These are phyloP conservation scores for Nomia melanderi DNA, from an alignment of 1,140 invertebrate species.

Conservation along the genomic window DNA sequence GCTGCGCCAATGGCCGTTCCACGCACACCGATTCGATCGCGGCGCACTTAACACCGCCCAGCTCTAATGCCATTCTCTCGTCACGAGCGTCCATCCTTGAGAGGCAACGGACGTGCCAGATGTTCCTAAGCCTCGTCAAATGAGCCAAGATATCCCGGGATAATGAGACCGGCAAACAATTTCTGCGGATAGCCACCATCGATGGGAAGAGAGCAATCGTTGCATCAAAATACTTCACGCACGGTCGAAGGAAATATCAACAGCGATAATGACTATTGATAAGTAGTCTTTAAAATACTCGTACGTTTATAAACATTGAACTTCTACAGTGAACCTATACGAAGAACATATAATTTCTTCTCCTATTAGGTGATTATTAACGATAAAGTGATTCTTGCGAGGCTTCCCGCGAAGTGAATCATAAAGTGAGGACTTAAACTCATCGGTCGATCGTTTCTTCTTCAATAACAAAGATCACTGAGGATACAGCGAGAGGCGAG, in stretches of 20 bases:
- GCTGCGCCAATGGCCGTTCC: slow-evolving; percentile 52
- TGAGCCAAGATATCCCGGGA: slow-evolving; percentile 29
- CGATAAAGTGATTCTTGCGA: too few relatives aligned
- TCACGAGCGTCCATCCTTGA: slow-evolving; percentile 60
- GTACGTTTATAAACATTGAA: too few relatives aligned
- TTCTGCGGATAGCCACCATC: neutral
- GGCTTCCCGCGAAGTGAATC: too few relatives aligned
- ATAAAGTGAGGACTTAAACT: too few relatives aligned
- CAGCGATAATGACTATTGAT: too few relatives aligned
- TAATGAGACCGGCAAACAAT: slow-evolving; percentile 6
- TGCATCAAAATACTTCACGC: too few relatives aligned
- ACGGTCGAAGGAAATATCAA: too few relatives aligned
- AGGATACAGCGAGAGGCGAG: too few relatives aligned
- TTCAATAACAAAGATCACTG: neutral
- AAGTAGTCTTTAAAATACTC: too few relatives aligned
- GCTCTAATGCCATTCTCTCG: slow-evolving; percentile 63
- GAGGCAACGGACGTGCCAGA: slow-evolving; percentile 54
- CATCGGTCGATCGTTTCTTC: neutral
- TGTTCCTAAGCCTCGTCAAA: slow-evolving; percentile 55
- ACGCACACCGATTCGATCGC: slow-evolving; percentile 56
- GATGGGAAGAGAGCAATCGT: neutral
- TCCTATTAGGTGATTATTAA: too few relatives aligned
- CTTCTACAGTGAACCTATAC: too few relatives aligned
- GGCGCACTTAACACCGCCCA: slow-evolving; percentile 63
- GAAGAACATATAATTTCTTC: too few relatives aligned